These are phyloP conservation scores for Diacarnus erythraeanus DNA, from an alignment of 37 sponge, comb jelly and placozoan genomes.

Conservation along the genomic window DNA sequence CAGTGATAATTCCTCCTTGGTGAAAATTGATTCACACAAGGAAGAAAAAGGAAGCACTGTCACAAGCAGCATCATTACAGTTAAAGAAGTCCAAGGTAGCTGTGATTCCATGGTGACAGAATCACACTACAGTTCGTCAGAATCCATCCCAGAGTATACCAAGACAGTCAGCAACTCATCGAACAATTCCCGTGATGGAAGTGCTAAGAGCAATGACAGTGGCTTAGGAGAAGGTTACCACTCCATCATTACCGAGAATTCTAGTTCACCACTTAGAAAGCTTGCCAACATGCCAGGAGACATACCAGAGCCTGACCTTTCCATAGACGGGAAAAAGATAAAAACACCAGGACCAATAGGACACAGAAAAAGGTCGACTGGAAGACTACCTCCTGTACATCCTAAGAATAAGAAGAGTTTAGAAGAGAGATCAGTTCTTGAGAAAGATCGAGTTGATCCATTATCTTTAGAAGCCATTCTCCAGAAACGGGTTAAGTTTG, in stretches of 20 bases:
- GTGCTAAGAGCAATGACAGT: conserved; percentile 29
- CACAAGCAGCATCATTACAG: neutral
- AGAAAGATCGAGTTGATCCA: neutral
- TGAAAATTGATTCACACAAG: neutral
- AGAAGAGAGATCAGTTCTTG: neutral
- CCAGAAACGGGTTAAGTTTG: conserved; percentile 14
- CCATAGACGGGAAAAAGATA: neutral
- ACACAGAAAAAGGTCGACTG: neutral
- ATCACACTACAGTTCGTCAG: neutral
- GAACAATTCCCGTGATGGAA: neutral
- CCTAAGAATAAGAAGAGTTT: neutral
- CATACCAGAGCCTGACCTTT: neutral
- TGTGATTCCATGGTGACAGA: neutral
- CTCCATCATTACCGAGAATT: conserved; percentile 12
- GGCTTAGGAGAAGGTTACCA: conserved; percentile 16
- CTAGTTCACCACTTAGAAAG: neutral
- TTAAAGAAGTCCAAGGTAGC: neutral
- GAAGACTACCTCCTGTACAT: neutral
- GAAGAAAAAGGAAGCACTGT: neutral
- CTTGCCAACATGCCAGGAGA: neutral
- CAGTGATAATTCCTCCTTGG: neutral
- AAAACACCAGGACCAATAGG: neutral
- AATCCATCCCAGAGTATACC: neutral
- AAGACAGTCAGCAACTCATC: neutral
- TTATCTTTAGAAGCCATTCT: conserved; percentile 1